Evolutionary conservation across 2,888 invertebrate genomes (phyloP).

Genomic region (Geophilus truncorum): DNA sequence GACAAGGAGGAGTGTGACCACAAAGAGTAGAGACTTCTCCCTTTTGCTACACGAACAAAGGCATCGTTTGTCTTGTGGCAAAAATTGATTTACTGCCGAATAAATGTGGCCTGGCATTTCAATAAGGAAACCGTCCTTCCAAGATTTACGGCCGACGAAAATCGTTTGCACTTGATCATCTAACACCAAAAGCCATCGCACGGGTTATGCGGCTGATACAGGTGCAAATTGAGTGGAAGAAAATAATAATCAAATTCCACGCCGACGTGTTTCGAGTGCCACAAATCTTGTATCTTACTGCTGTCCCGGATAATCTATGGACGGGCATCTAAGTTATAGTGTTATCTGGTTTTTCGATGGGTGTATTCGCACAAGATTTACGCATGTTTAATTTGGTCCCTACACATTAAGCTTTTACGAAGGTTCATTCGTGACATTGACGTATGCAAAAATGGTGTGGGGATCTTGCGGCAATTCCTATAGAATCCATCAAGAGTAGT

Average conservation of each 20-base stretch:
- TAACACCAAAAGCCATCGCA: not conserved
- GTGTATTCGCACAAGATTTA: too few species aligned
- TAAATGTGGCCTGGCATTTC: constrained; percentile 25
- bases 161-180: constrained; percentile 18
- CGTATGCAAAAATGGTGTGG: too few species aligned
- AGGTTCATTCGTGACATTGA: too few species aligned
- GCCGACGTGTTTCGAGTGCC: not conserved
- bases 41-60: constrained; percentile 1
- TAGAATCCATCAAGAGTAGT: too few species aligned
- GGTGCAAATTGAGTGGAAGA: constrained; percentile 22
- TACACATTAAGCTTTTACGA: too few species aligned
- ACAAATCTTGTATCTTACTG: not conserved
- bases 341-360: too few species aligned
- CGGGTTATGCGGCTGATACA: not conserved
- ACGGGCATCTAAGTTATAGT: too few species aligned
- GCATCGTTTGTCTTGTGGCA: constrained; percentile 17
- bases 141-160: constrained; percentile 13
- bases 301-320: not conserved
- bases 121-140: not conserved
- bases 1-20: constrained; percentile 14
- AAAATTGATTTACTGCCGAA: constrained; percentile 27
- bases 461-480: too few species aligned
- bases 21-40: constrained; percentile 14
- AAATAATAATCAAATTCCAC: not conserved
- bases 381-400: too few species aligned